These are phyloP conservation scores for Poecilobothrus nobilitatus DNA, from an alignment of 2,888 invertebrate species.

Conservation along the genomic window DNA sequence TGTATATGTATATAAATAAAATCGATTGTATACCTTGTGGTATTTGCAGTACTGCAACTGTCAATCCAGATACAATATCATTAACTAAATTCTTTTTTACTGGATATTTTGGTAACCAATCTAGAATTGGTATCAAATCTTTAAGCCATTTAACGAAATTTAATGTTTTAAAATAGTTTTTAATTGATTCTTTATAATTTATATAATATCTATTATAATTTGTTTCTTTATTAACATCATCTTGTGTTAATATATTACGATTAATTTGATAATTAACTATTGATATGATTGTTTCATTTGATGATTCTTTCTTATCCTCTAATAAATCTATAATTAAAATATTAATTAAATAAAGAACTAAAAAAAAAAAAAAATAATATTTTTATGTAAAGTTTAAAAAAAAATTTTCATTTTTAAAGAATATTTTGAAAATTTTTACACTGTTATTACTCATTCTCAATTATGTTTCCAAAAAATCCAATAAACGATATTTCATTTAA, in stretches of 20 bases:
- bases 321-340: too few species aligned
- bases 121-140: constrained; percentile 48
- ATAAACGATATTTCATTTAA: too few species aligned
- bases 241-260: too few species aligned
- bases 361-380: not conserved
- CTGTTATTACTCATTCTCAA: not conserved
- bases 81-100: constrained; percentile 52
- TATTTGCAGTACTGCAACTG: constrained; percentile 78
- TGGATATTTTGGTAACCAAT: constrained; percentile 56
- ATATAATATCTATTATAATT: constrained; percentile 30
- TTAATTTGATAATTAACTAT: too few species aligned
- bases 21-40: constrained; percentile 64
- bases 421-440: not conserved
- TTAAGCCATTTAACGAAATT: not conserved
- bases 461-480: not conserved
- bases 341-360: too few species aligned
- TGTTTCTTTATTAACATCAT: too few species aligned
- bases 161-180: not conserved
- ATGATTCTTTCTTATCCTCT: too few species aligned
- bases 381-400: too few species aligned
- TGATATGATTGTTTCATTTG: constrained; percentile 31
- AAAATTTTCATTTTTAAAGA: too few species aligned
- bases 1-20: too few species aligned
- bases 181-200: too few species aligned
- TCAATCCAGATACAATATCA: constrained; percentile 75